phyloP scores from a whole-genome alignment of 2,888 invertebrate genomes.

The Brenthis ino region DNA sequence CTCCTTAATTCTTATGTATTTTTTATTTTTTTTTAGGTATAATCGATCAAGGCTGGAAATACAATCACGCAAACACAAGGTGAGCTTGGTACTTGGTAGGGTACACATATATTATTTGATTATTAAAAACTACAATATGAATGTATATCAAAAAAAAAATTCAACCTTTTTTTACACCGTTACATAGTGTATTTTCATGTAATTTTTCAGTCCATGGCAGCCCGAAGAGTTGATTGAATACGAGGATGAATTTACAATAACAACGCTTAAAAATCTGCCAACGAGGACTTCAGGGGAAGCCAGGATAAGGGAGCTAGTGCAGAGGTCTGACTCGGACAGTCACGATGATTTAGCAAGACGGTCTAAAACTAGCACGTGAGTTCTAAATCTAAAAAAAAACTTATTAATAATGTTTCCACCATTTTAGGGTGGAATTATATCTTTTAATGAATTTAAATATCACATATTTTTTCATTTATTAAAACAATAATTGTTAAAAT shows the following conservation, averaged over 20 bases:
- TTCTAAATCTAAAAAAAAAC: conserved; percentile 21
- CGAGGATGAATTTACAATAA: conserved; percentile 90
- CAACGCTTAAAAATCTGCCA: conserved; percentile 69
- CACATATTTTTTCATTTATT: too few species aligned
- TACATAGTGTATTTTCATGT: not conserved
- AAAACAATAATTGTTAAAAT: too few species aligned
- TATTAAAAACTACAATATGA: too few species aligned
- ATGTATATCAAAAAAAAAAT: too few species aligned
- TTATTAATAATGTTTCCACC: too few species aligned
- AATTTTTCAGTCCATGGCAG: conserved; percentile 90
- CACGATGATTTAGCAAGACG: conserved; percentile 58
- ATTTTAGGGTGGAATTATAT: too few species aligned
- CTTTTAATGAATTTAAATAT: too few species aligned
- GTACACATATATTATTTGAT: too few species aligned
- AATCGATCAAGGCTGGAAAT: conserved; percentile 68
- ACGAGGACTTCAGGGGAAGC: conserved; percentile 29
- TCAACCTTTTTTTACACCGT: not conserved
- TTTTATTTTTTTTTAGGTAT: conserved; percentile 54
- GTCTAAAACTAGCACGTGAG: conserved; percentile 64
- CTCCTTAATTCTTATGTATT: not conserved
- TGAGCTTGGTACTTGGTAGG: conserved; percentile 33
- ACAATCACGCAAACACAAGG: conserved; percentile 62
- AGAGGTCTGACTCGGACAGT: conserved; percentile 64
- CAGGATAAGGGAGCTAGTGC: conserved; percentile 41
- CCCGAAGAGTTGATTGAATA: conserved; percentile 93